Percentiles rank a stretch among this genome's conserved stretches.
phyloP scores from a whole-genome alignment of 2,113 vertebrate genomes.

The Apodemus speciosus region DNA sequence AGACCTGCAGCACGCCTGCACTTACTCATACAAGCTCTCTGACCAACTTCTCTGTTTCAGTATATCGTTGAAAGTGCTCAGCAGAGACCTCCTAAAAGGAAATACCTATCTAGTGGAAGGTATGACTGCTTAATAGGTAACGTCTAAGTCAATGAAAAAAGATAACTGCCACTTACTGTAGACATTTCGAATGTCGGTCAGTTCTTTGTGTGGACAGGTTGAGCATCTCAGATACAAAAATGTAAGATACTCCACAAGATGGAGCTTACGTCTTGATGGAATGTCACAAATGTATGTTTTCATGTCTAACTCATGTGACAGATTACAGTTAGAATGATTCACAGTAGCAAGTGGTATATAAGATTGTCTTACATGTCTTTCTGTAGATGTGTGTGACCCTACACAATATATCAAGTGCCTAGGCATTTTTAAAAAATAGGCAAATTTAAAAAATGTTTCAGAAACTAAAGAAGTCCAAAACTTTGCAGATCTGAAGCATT shows the following conservation, averaged over 20 bases:
- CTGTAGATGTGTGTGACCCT: neutral
- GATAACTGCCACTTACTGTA: neutral
- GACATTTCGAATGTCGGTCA: neutral
- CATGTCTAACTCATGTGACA: neutral
- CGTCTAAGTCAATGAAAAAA: neutral
- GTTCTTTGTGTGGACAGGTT: neutral
- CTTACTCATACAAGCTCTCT: constrained; percentile 34
- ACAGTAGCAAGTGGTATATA: neutral
- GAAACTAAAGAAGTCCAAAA: constrained; percentile 12
- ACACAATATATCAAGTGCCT: neutral
- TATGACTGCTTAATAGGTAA: constrained; percentile 68
- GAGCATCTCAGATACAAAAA: neutral
- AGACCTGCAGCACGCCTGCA: neutral
- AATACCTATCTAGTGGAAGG: constrained; percentile 93
- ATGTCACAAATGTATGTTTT: neutral
- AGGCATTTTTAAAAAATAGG: too few relatives aligned
- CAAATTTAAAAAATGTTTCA: too few relatives aligned
- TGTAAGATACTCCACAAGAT: neutral
- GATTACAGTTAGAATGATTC: neutral
- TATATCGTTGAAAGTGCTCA: constrained; percentile 99
- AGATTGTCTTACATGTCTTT: neutral
- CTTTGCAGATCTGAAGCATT: neutral
- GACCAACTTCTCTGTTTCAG: constrained; percentile 84
- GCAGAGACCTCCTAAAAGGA: constrained; percentile 95
- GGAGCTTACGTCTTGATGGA: neutral